Evolutionary conservation across 2,113 vertebrate species (phyloP).

Genomic region (Piprites chloris): DNA sequence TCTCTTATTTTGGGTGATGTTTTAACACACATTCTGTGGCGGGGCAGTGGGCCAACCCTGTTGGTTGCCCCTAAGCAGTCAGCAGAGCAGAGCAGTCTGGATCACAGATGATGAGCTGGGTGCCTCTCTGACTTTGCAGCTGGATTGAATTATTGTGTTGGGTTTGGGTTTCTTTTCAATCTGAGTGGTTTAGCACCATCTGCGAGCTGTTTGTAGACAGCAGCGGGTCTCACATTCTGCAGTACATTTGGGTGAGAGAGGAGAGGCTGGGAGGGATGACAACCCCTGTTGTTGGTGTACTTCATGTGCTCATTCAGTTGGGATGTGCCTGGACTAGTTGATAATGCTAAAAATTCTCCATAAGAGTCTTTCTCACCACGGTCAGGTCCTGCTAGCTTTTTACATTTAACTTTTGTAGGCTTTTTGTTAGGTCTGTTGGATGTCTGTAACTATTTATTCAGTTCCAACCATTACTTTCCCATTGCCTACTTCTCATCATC

Average conservation of each 20-base stretch:
- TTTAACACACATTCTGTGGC: background rate
- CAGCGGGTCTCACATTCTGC: accelerated
- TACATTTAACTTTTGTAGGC: background rate
- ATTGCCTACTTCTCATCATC: background rate
- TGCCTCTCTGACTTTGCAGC: background rate
- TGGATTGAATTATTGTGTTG: background rate
- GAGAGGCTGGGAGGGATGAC: background rate
- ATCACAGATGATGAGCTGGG: background rate
- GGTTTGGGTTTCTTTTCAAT: background rate
- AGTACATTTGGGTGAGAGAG: background rate
- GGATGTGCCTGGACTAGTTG: background rate
- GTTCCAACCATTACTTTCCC: background rate
- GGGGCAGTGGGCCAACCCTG: background rate
- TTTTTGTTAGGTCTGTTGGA: background rate
- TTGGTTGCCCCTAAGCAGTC: background rate
- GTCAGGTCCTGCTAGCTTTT: background rate
- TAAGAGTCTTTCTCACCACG: background rate
- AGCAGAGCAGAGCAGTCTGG: background rate
- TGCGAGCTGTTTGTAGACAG: background rate
- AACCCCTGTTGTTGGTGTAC: accelerated
- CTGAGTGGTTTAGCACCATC: background rate
- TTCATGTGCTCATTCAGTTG: accelerated
- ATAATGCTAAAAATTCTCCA: background rate
- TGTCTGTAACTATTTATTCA: background rate
- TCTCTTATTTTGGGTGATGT: background rate